Evolutionary conservation across 2,797 vertebrate genomes (phyloP).

Genomic region (Rallus crepitans): DNA sequence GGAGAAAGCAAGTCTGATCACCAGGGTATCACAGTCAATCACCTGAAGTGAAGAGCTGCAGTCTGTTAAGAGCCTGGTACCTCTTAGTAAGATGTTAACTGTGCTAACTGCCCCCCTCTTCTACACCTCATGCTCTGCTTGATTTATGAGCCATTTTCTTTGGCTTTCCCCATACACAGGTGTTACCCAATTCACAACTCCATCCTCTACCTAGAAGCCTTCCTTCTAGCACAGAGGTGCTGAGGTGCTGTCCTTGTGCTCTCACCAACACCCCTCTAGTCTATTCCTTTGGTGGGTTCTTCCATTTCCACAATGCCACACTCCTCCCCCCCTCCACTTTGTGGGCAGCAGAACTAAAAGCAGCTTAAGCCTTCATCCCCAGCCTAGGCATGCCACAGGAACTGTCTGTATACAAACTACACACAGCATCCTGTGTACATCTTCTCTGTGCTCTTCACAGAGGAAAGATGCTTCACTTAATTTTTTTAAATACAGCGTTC

Average conservation of each 20-base stretch:
- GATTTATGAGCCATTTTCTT: background rate
- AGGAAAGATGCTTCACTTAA: background rate
- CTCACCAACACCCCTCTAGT: background rate
- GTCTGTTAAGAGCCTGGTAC: background rate
- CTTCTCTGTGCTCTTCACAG: background rate
- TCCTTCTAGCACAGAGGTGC: background rate
- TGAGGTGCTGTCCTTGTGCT: background rate
- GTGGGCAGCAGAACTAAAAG: background rate
- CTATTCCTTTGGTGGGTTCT: background rate
- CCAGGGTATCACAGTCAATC: background rate
- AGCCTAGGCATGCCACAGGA: background rate
- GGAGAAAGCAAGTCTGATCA: conserved; percentile 3
- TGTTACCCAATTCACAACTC: background rate
- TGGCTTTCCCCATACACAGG: background rate
- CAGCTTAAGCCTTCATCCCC: background rate
- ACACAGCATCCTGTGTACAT: background rate
- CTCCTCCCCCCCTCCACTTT: background rate
- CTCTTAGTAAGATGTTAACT: background rate
- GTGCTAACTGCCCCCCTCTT: background rate
- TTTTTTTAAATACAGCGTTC: background rate
- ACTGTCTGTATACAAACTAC: background rate
- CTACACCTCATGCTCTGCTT: background rate
- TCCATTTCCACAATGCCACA: background rate
- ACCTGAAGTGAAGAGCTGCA: background rate
- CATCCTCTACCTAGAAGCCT: background rate